A percentile compares a stretch with the other conserved stretches of the same genome.
Conservation (phyloP, 1,140 invertebrate species). For the Lepidurus apus region DNA sequence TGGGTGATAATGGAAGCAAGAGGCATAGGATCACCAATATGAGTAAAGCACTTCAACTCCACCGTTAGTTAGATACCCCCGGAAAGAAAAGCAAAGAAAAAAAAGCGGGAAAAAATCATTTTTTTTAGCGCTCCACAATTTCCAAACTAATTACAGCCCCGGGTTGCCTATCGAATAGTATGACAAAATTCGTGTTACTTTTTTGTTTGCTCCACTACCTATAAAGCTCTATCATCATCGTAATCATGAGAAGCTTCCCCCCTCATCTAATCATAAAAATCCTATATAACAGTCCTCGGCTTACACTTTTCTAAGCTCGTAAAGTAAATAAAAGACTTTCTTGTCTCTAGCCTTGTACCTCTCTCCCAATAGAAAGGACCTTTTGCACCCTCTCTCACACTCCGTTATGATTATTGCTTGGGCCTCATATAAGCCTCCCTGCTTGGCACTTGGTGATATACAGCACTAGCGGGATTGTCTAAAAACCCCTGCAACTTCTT, state of each 20-base stretch:
- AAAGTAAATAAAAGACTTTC: constrained; percentile 17
- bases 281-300: not conserved
- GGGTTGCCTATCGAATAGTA: not conserved
- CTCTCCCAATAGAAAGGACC: not conserved
- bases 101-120: not conserved
- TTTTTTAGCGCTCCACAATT: not conserved
- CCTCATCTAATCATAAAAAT: constrained; percentile 20
- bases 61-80: not conserved
- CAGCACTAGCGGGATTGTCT: not conserved
- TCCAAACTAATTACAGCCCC: not conserved
- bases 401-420: constrained; percentile 11
- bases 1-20: constrained; percentile 6
- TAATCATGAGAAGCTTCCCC: not conserved
- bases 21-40: not conserved
- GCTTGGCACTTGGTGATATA: not conserved
- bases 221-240: not conserved
- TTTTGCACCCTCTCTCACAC: constrained; percentile 1
- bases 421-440: not conserved
- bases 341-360: not conserved
- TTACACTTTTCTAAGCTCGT: constrained; percentile 19
- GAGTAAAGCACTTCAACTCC: not conserved
- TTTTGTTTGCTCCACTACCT: not conserved
- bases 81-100: constrained; percentile 9
- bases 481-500: not conserved
- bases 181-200: not conserved